phyloP scores from a whole-genome alignment of 2,888 invertebrate genomes.

The Melinopterus prodromus region DNA sequence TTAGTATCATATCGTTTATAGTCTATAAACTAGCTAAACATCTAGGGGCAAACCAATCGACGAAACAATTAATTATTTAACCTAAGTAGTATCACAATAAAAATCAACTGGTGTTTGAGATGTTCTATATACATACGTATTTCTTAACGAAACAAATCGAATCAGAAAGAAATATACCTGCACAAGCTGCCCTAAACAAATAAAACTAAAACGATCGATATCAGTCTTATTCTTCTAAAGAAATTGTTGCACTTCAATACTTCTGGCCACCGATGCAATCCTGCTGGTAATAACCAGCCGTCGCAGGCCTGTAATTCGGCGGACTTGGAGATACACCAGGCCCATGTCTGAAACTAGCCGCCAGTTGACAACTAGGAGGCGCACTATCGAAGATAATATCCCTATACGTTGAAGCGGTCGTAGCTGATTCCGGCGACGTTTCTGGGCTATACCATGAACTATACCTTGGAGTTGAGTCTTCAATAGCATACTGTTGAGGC shows the following conservation, averaged over 20 bases:
- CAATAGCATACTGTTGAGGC: constrained; percentile 55
- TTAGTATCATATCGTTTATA: constrained; percentile 18
- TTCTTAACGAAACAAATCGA: not conserved
- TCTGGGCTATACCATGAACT: constrained; percentile 67
- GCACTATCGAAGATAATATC: constrained; percentile 59
- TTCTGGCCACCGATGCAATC: constrained; percentile 65
- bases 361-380: constrained; percentile 60
- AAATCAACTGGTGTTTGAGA: constrained; percentile 17
- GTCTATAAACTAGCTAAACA: constrained; percentile 16
- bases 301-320: constrained; percentile 63
- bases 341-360: constrained; percentile 59
- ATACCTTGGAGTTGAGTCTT: constrained; percentile 57
- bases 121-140: not conserved
- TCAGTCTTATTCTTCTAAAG: constrained; percentile 35
- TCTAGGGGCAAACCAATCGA: not conserved
- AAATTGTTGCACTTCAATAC: constrained; percentile 50
- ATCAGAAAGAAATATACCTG: not conserved
- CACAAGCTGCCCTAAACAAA: constrained; percentile 19
- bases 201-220: constrained; percentile 11
- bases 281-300: constrained; percentile 68
- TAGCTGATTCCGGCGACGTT: constrained; percentile 58
- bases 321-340: constrained; percentile 63
- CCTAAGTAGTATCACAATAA: constrained; percentile 28
- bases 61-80: constrained; percentile 10
- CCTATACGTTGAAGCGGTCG: constrained; percentile 54